These are phyloP conservation scores for Drosophila kambysellisi DNA, from an alignment of 2,888 invertebrate species.

Conservation along the genomic window DNA sequence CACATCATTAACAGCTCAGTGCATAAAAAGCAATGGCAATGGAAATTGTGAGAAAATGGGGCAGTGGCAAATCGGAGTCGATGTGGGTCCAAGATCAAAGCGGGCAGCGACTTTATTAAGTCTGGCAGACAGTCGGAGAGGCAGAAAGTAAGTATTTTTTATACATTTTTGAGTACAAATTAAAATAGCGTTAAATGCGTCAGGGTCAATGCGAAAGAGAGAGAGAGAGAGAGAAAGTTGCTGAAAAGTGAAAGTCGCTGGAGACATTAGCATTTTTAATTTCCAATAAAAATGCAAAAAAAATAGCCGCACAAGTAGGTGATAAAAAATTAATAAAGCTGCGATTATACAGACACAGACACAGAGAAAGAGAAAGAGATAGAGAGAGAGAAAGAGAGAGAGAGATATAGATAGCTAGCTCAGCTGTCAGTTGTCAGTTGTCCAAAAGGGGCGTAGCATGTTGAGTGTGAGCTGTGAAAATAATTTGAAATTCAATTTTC, in stretches of 20 bases:
- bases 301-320: constrained; percentile 78
- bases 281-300: constrained; percentile 78
- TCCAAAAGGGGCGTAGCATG: constrained; percentile 28
- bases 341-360: constrained; percentile 71
- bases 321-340: constrained; percentile 81
- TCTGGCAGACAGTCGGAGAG: constrained; percentile 21
- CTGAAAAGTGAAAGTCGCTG: constrained; percentile 52
- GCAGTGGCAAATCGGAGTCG: constrained; percentile 21
- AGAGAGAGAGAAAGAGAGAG: constrained; percentile 1
- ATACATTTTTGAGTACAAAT: constrained; percentile 68
- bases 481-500: constrained; percentile 81
- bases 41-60: constrained; percentile 3
- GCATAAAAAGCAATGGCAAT: constrained; percentile 66
- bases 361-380: too few relatives aligned
- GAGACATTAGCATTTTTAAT: constrained; percentile 78
- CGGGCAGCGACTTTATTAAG: constrained; percentile 66
- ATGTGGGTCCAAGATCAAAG: constrained; percentile 64
- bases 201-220: neutral
- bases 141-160: constrained; percentile 51
- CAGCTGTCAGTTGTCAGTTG: constrained; percentile 71
- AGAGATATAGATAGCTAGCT: constrained; percentile 36
- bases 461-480: constrained; percentile 74
- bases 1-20: constrained; percentile 80
- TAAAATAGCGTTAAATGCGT: constrained; percentile 71
- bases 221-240: constrained; percentile 9